These are phyloP conservation scores for Phocoena sinus DNA, from an alignment of 2,113 vertebrate species.

Conservation along the genomic window DNA sequence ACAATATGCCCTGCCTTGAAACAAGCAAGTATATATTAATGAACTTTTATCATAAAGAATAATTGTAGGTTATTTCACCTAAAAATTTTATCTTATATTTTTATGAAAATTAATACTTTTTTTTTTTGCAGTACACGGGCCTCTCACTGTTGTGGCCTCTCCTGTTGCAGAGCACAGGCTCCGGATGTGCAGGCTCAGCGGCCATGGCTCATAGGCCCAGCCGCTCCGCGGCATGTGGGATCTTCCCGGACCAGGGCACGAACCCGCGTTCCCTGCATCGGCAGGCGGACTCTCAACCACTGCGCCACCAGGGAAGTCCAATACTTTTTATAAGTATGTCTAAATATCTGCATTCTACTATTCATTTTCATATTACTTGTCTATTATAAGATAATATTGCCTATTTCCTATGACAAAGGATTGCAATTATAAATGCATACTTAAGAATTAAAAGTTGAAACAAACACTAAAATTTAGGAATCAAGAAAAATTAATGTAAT, in stretches of 20 bases:
- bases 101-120: neutral
- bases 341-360: neutral
- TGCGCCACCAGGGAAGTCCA: neutral
- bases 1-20: neutral
- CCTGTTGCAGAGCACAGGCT: no score
- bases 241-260: no score
- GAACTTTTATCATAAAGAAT: neutral
- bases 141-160: no score
- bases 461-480: conserved; percentile 3
- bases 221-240: no score
- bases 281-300: no score
- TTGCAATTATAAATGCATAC: neutral
- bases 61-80: neutral
- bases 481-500: conserved; percentile 34
- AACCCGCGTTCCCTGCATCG: no score
- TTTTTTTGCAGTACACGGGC: no score
- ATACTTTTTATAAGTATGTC: neutral
- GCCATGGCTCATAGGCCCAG: no score
- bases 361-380: neutral
- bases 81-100: neutral
- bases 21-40: neutral
- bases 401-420: neutral
- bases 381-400: neutral
- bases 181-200: no score
- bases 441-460: neutral